A percentile compares a stretch with the other conserved stretches of the same genome.
phyloP scores from a whole-genome alignment of 2,888 invertebrate species.

The Ophioninae sp. region DNA sequence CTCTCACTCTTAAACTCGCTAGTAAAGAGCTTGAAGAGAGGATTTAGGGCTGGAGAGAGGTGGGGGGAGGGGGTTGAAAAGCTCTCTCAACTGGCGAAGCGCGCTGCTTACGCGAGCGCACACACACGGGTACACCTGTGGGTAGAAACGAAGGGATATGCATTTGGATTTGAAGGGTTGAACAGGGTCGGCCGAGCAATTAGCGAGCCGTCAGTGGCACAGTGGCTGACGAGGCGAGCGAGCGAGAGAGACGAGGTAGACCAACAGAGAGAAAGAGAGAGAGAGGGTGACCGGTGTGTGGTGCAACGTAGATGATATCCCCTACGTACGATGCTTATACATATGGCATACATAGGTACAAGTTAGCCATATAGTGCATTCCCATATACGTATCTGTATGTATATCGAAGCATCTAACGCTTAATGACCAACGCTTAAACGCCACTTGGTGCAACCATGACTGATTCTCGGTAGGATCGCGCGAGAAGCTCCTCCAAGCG shows the following conservation, averaged over 20 bases:
- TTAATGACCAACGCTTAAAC: constrained; percentile 62
- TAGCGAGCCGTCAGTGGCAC: constrained; percentile 81
- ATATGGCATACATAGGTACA: constrained; percentile 33
- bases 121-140: constrained; percentile 10
- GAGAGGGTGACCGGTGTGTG: constrained; percentile 18
- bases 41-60: too few relatives aligned
- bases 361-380: constrained; percentile 35
- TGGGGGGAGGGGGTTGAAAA: constrained; percentile 24
- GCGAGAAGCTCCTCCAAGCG: constrained; percentile 41
- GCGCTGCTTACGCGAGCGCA: constrained; percentile 6
- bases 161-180: constrained; percentile 78
- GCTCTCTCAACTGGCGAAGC: too few relatives aligned
- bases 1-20: constrained; percentile 52
- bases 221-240: constrained; percentile 75
- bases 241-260: constrained; percentile 25
- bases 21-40: constrained; percentile 36
- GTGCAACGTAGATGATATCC: constrained; percentile 45
- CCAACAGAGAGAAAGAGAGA: constrained; percentile 26
- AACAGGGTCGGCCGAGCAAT: constrained; percentile 78
- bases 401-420: constrained; percentile 57
- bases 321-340: constrained; percentile 36
- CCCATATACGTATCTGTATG: constrained; percentile 15
- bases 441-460: constrained; percentile 55
- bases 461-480: constrained; percentile 56
- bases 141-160: constrained; percentile 71